phyloP scores from a whole-genome alignment of 2,797 vertebrate species.

The Chromobotia macracanthus region DNA sequence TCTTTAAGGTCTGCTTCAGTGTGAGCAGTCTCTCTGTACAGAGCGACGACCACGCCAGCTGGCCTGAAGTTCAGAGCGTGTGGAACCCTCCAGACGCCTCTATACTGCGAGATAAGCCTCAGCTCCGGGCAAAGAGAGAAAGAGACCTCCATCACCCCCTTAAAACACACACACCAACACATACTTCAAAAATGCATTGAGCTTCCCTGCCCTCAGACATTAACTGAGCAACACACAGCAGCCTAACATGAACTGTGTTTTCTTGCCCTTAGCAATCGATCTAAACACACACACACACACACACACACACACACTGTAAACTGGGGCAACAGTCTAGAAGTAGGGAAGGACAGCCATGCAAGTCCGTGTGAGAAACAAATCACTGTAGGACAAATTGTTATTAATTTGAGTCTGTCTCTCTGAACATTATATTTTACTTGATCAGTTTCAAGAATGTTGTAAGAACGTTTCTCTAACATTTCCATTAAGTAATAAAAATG shows the following conservation, averaged over 20 bases:
- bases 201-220: constrained; percentile 3
- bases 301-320: constrained; percentile 5
- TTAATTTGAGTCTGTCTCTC: constrained; percentile 33
- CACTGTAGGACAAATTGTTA: constrained; percentile 17
- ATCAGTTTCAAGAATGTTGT: no score
- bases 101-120: constrained; percentile 53
- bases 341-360: constrained; percentile 6
- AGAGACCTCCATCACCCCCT: not conserved
- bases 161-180: constrained; percentile 22
- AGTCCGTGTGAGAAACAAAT: not conserved
- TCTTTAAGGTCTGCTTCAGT: constrained; percentile 54
- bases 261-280: not conserved
- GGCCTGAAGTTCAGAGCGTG: constrained; percentile 64
- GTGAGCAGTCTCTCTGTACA: constrained; percentile 51
- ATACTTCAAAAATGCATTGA: constrained; percentile 13
- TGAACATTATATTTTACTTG: constrained; percentile 8
- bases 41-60: constrained; percentile 66
- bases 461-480: no score
- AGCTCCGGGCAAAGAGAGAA: constrained; percentile 29
- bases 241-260: constrained; percentile 8
- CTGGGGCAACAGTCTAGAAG: constrained; percentile 5
- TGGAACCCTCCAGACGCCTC: constrained; percentile 71
- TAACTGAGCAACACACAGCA: constrained; percentile 5
- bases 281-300: not conserved
- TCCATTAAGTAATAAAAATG: no score